Evolutionary conservation across 2,888 invertebrate genomes (phyloP), one percentile per base, ranked within the genome.

Genomic region (Eupeodes latifasciatus): DNA sequence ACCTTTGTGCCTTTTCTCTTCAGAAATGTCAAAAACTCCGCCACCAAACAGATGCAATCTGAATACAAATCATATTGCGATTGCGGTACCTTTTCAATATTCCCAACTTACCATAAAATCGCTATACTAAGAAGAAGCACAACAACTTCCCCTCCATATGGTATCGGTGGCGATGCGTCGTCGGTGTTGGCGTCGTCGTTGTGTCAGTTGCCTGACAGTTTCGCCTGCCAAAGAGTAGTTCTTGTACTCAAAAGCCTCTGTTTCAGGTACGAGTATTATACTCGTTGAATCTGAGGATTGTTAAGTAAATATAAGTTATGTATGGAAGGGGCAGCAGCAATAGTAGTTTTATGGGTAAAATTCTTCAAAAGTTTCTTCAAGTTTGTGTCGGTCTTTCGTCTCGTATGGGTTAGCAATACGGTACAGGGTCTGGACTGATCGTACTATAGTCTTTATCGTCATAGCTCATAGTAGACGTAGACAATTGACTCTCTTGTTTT

Each of bases 341-440:
- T 27, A 27, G 27, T 27, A 27, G 62, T 62, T 81, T 84, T 84
- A 81, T 81, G 88, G 77, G 55, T 77, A 77, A 27, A 78, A 85
- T 85, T 88, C 78, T 81, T 85, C 40, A 75, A 81, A 88, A 88
- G 88, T 88, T 88, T 85, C 81, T 75, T 85, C 40, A 85, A 81
- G 81, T 81, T 88, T 81, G 77, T 88, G 81, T 88, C 81, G 74
- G 82, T 59, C 75, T 69, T 62, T 74, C 47, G 74, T 84, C 62
- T 57, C 66, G 57, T 85, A 71, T 71, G 55, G 72, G 72, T 47
- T 59, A 47, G 78, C 74, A 51, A 61, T 69, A 74, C 71, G 61
- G 69, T 51, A 59, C 78, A 66, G 47, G 66, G 57, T 44, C 40
- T 40, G 40, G 40, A 7, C 40, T 40, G 40, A 40, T 40, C 64